Evolutionary conservation across 2,888 invertebrate species (phyloP), one percentile per base, ranked within the genome.

Genomic region (Andricus curvator): DNA sequence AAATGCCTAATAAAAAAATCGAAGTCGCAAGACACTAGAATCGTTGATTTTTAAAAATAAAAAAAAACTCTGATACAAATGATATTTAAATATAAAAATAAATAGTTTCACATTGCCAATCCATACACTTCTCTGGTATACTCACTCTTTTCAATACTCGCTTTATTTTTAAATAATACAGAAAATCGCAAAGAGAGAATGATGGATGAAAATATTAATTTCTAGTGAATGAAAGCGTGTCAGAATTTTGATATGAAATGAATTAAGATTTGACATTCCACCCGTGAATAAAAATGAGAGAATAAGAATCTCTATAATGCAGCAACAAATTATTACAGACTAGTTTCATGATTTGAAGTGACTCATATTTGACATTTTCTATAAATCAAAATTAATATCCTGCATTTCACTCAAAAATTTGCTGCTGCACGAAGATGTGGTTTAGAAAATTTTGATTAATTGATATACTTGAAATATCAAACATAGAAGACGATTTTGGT

Each of bases 51-150:
- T 11, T 64, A 8, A 15, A 64, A 29, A 62, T 62, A 25, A 25
- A 62, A 64, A 64, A 29, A 64, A 6, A 29, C 48, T 77, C 67
- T 51, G 67, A 77, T 78, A 80, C 48, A 74, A 78, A 82, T 78
- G 20, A 67, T 81, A 74, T 74, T 62, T 66, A 60, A 78, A 62
- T 78, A 67, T 77, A 81, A 80, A 68, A 79, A 77, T 65, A 48
- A 82, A 15, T 81, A 81, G 56, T 76, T 70, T 77, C 81, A 84
- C 78, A 79, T 81, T 81, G 80, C 80, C 78, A 81, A 82, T 78
- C 80, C 80, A 80, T 81, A 82, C 77, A 84, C 80, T 78, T 64
- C 33, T 79, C 78, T 80, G 37, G 64, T 78, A 44, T 20, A 67
- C 44, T 56, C 68, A 66, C 67, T 56, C 77, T 51, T 64, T 77